phyloP scores from a whole-genome alignment of 2,888 invertebrate species.

The Nephrotoma appendiculata region DNA sequence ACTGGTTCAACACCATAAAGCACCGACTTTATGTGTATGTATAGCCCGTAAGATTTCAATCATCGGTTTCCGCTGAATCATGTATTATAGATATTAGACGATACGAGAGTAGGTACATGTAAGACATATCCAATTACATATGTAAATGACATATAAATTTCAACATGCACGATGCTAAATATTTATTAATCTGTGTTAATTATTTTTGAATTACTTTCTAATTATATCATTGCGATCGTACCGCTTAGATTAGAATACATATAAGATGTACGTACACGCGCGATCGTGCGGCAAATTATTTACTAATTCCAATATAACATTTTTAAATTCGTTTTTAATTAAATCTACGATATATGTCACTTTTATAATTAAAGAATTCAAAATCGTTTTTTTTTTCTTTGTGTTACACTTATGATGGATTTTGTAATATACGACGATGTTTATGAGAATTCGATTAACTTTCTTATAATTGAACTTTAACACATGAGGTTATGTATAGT shows the following conservation, averaged over 20 bases:
- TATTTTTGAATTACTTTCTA: not conserved
- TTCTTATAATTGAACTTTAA: not conserved
- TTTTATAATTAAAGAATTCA: not conserved
- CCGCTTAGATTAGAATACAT: not conserved
- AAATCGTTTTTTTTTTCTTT: not conserved
- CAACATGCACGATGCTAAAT: not conserved
- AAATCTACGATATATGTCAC: not conserved
- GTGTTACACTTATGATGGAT: no score
- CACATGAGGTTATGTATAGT: not conserved
- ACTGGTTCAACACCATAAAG: not conserved
- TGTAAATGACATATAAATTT: not conserved
- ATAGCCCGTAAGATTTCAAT: not conserved
- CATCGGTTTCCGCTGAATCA: not conserved
- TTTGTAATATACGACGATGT: no score
- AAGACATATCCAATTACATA: not conserved
- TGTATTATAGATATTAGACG: no score
- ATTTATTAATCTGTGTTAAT: not conserved
- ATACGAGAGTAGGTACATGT: not conserved
- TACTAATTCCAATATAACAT: not conserved
- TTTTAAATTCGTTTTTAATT: not conserved
- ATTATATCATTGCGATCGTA: not conserved
- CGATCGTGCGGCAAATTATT: not conserved
- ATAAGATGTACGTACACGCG: not conserved
- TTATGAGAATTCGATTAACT: not conserved
- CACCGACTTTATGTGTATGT: not conserved